Conservation (phyloP, 2,113 vertebrate genomes). For the Rhizomys pruinosus region DNA sequence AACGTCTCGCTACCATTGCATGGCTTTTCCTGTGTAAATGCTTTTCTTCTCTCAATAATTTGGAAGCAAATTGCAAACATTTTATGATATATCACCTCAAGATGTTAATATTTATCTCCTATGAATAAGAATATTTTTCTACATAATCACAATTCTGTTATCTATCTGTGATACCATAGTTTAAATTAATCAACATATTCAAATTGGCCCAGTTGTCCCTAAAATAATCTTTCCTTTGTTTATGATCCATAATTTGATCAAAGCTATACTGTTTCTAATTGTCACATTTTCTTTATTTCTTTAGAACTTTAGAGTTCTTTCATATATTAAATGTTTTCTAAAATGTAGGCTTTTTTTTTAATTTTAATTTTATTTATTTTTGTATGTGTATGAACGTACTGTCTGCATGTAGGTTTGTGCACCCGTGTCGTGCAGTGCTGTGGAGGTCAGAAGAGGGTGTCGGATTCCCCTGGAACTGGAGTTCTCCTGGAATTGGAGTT, state of each 20-base stretch:
- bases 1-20: not conserved
- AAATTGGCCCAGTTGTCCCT: not conserved
- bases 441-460: too few species aligned
- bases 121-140: not conserved
- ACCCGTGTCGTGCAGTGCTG: too few species aligned
- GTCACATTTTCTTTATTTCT: not conserved
- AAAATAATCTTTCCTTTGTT: not conserved
- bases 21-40: constrained; percentile 24
- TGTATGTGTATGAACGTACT: too few species aligned
- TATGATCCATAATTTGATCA: constrained; percentile 28
- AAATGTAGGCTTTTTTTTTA: constrained; percentile 15
- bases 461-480: too few species aligned
- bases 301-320: not conserved
- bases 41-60: too few species aligned
- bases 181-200: not conserved
- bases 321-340: not conserved
- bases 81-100: not conserved
- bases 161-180: not conserved
- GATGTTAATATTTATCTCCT: not conserved
- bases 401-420: too few species aligned
- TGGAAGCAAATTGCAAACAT: constrained; percentile 2
- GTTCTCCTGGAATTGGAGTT: too few species aligned
- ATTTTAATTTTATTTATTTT: too few species aligned
- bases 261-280: not conserved
- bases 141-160: constrained; percentile 32